Evolutionary conservation across 2,113 vertebrate species (phyloP), one percentile per base, ranked within the genome.

Genomic region (Centropus bengalensis): DNA sequence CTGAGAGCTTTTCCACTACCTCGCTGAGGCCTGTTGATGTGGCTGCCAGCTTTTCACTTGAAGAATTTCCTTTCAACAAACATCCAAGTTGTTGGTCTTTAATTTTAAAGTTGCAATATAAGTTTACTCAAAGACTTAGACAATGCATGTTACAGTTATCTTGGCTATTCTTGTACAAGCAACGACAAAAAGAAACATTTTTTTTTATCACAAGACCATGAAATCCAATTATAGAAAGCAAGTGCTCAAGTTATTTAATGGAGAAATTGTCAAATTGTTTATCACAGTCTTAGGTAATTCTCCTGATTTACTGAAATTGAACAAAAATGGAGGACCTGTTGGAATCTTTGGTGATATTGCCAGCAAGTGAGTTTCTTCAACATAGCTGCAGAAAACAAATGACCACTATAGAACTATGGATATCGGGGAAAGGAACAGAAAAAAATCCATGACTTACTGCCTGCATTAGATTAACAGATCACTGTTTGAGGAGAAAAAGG

Each of bases 401-500:
- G 90, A 47, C 9, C 9, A 54, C 28, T 68, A 24, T 21, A 91
- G 69, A 93, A 90, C 74, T 75, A 47, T 91, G 63, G 45, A 54
- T 67, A 27, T 91, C 42, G 69, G 89, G 32, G 27, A 91, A 88
- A 91, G 33, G 10, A 93, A 86, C 30, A 30, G 49, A 90, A 93
- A 78, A 68, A 47, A 14, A 5, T 40, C 51, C 22, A 38, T 90
- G 33, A 86, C 19, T 93, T 89, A 87, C 28, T 68, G 40, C 42
- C 32, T 80, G 51, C 12, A 85, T 80, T 82, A 93, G 83, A 93
- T 92, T 87, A 96, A 85, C 70, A 91, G 42, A 55, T 93, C 73
- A 73, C 30, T 74, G 16, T 77, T 78, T 91, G 73, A 88, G 45
- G n/a, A 27, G 83, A 88, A 86, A 94, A 80, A 20, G 66, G 18